A percentile compares a stretch with the other conserved stretches of the same genome.
These are phyloP conservation scores for Drosophila borealis DNA, from an alignment of 2,888 invertebrate species.

Conservation along the genomic window DNA sequence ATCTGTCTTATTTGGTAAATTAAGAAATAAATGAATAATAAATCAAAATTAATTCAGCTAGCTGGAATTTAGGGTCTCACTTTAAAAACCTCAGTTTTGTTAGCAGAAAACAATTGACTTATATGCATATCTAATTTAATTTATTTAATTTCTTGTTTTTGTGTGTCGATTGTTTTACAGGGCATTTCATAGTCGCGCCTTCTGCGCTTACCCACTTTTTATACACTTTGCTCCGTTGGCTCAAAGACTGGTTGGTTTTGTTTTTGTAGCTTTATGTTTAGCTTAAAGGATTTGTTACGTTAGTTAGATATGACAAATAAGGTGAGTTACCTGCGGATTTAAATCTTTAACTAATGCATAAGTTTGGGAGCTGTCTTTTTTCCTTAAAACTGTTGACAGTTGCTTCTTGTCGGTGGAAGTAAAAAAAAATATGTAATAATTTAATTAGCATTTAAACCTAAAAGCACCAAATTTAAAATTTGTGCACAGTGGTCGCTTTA, in stretches of 20 bases:
- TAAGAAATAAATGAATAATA: too few species aligned
- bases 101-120: too few species aligned
- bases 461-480: background rate
- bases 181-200: background rate
- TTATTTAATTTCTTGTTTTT: too few species aligned
- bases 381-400: conserved; percentile 1
- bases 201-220: background rate
- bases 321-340: conserved; percentile 20
- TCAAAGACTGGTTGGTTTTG: background rate
- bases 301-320: conserved; percentile 28
- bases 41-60: too few species aligned
- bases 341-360: conserved; percentile 5
- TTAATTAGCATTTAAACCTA: too few species aligned
- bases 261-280: conserved; percentile 17
- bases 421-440: background rate
- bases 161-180: background rate
- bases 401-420: background rate
- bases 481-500: background rate
- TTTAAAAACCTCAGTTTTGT: too few species aligned
- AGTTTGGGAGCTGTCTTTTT: background rate
- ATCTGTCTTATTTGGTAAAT: too few species aligned
- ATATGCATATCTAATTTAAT: too few species aligned
- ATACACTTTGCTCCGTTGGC: conserved; percentile 8
- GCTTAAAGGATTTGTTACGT: conserved; percentile 30
- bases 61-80: too few species aligned